phyloP scores from a whole-genome alignment of 2,797 vertebrate species.

The Epinephelus malabaricus region DNA sequence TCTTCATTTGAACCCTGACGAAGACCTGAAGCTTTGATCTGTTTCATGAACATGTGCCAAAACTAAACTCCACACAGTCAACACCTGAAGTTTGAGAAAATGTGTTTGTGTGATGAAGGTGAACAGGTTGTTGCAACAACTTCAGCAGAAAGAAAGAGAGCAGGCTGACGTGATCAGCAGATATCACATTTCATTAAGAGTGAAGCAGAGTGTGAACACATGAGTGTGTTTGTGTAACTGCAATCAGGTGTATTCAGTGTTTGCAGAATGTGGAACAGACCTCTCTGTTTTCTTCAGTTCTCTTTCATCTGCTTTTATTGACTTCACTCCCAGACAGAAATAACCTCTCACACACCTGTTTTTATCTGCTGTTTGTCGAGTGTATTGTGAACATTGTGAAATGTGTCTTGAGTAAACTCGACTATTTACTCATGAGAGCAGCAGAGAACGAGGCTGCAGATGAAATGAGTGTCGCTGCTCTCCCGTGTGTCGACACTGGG shows the following conservation, averaged over 20 bases:
- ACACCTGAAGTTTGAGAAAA: neutral
- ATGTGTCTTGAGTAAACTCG: conserved; percentile 15
- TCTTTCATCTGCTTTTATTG: conserved; percentile 2
- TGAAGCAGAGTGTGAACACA: neutral
- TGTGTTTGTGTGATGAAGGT: neutral
- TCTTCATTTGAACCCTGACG: neutral
- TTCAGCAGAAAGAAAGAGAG: no score
- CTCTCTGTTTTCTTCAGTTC: neutral
- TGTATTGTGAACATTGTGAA: neutral
- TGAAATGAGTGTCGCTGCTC: neutral
- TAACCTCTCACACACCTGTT: neutral
- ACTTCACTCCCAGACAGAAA: neutral
- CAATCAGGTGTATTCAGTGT: conserved; percentile 19
- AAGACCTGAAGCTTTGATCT: no score
- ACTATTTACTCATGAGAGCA: conserved; percentile 8
- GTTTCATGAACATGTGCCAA: neutral
- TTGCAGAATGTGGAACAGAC: neutral
- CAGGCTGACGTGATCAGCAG: no score
- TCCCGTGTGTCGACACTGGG: neutral
- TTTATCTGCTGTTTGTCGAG: conserved; percentile 20
- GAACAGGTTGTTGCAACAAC: neutral
- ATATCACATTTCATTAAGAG: no score
- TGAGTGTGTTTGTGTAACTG: neutral
- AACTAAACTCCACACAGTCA: neutral
- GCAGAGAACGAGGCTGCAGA: neutral